phyloP scores from a whole-genome alignment of 2,113 vertebrate genomes.

The Microcebus lehilahytsara region DNA sequence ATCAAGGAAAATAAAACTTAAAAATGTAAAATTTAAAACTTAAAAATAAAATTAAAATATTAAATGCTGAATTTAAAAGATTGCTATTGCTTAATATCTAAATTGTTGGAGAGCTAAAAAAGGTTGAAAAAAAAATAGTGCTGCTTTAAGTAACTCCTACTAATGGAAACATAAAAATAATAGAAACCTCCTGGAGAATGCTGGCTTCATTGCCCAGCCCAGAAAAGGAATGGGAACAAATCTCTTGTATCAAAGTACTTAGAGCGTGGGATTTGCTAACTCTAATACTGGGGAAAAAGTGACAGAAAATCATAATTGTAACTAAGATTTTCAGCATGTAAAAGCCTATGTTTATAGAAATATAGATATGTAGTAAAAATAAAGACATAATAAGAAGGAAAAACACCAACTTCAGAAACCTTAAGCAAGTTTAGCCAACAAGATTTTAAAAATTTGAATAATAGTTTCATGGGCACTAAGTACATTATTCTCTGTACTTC shows the following conservation, averaged over 20 bases:
- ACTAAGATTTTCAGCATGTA: background rate
- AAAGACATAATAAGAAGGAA: background rate
- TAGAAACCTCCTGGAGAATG: slow-evolving; percentile 21
- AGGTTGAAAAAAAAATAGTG: background rate
- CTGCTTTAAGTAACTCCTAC: background rate
- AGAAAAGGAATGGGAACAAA: slow-evolving; percentile 1
- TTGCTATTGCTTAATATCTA: slow-evolving; percentile 9
- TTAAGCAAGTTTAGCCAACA: background rate
- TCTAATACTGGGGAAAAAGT: background rate
- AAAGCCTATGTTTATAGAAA: background rate
- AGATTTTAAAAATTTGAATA: background rate
- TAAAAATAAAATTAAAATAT: slow-evolving; percentile 13
- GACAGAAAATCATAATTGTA: background rate
- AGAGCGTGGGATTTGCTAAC: background rate
- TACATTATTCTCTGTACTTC: background rate
- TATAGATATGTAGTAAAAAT: background rate
- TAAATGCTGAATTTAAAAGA: slow-evolving; percentile 34
- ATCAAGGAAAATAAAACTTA: background rate
- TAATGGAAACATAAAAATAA: slow-evolving; percentile 45
- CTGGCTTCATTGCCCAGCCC: background rate
- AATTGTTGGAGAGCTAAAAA: background rate
- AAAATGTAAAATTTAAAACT: background rate
- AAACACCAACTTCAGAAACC: slow-evolving; percentile 21
- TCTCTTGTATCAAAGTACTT: background rate
- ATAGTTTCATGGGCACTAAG: background rate